These are phyloP conservation scores for Trichogramma dendrolimi DNA, from an alignment of 2,888 invertebrate species.

Conservation along the genomic window DNA sequence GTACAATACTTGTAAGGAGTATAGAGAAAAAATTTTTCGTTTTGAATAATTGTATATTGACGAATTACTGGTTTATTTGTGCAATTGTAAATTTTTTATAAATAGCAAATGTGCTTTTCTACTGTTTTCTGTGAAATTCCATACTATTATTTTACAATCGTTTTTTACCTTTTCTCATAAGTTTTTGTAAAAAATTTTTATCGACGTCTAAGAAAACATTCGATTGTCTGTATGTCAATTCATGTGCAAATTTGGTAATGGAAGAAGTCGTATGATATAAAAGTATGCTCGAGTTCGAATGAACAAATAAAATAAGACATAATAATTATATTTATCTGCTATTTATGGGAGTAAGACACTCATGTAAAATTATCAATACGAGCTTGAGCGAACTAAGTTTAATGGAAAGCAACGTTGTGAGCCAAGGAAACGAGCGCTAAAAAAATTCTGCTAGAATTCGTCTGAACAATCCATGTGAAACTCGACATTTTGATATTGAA, in stretches of 20 bases:
- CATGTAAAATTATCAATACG: conserved; percentile 28
- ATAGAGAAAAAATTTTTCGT: no score
- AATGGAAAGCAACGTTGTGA: conserved; percentile 27
- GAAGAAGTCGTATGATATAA: conserved; percentile 41
- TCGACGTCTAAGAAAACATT: conserved; percentile 16
- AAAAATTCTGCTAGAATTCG: conserved; percentile 27
- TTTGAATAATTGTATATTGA: no score
- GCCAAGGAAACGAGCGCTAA: conserved; percentile 23
- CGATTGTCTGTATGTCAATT: conserved; percentile 50
- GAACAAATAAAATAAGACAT: no score
- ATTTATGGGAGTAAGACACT: no score
- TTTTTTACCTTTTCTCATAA: no score
- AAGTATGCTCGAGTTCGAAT: no score
- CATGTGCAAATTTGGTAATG: conserved; percentile 49
- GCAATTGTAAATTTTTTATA: no score
- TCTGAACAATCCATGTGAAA: conserved; percentile 24
- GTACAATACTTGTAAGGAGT: conserved; percentile 11
- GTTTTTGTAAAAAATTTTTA: not conserved
- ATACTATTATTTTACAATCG: no score
- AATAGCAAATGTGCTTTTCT: no score
- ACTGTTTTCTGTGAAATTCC: no score
- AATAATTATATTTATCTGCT: no score
- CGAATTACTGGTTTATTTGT: no score
- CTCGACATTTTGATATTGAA: conserved; percentile 25
- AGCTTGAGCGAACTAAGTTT: conserved; percentile 31